Evolutionary conservation across 2,113 vertebrate species (phyloP).

Genomic region (Pangasianodon hypophthalmus): DNA sequence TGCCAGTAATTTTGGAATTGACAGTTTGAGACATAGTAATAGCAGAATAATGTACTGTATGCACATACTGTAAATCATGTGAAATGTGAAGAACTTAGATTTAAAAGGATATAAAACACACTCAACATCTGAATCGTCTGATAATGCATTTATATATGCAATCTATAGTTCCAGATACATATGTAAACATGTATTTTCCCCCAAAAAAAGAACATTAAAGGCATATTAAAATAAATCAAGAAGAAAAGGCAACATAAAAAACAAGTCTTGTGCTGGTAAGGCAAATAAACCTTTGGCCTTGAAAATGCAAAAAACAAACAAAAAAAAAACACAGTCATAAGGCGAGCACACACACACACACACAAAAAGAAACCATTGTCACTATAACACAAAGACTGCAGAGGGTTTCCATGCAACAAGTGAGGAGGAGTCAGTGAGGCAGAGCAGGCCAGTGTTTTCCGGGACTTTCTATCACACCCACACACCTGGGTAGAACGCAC

Average conservation of each 20-base stretch:
- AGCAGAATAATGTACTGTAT: background rate
- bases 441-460: conserved; percentile 49
- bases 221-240: conserved; percentile 58
- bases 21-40: background rate
- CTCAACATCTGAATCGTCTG: conserved; percentile 44
- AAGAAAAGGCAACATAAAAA: conserved; percentile 57
- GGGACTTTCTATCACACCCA: conserved; percentile 17
- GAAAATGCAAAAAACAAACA: conserved; percentile 53
- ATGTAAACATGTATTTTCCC: conserved; percentile 75
- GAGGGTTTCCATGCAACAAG: conserved; percentile 74
- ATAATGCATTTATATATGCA: conserved; percentile 77
- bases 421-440: conserved; percentile 50
- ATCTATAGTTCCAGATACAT: conserved; percentile 76
- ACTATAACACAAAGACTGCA: conserved; percentile 59
- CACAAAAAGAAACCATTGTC: conserved; percentile 53
- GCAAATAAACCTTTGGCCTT: conserved; percentile 73
- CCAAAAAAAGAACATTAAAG: conserved; percentile 57
- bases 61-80: background rate
- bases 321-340: conserved; percentile 14
- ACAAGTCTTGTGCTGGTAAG: conserved; percentile 67
- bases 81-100: background rate
- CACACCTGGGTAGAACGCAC: background rate
- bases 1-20: background rate
- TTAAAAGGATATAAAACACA: background rate
- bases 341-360: background rate